Evolutionary conservation across 2,797 vertebrate species (phyloP).

Genomic region (Bradypodion pumilum): DNA sequence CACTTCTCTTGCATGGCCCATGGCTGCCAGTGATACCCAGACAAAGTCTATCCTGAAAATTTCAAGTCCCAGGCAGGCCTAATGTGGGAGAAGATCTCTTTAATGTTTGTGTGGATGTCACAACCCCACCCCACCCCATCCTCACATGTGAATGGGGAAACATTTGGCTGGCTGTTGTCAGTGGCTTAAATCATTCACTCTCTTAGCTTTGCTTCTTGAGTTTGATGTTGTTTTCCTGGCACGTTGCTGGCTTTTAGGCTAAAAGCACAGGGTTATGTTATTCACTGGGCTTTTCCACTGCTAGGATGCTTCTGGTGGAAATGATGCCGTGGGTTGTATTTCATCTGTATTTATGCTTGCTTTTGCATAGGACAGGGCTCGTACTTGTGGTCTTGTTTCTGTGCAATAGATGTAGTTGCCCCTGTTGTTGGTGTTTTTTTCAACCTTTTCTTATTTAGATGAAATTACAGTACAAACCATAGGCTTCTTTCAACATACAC

Average conservation of each 20-base stretch:
- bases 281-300: no score
- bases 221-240: no score
- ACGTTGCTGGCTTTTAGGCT: neutral
- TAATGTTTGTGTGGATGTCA: neutral
- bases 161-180: neutral
- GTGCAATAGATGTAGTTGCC: neutral
- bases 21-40: neutral
- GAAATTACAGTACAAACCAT: neutral
- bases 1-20: no score
- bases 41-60: neutral
- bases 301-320: neutral
- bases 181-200: neutral
- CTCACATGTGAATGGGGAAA: no score
- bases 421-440: no score
- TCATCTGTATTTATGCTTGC: neutral
- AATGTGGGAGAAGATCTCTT: neutral
- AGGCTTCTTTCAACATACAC: neutral
- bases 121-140: neutral
- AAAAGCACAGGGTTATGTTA: neutral
- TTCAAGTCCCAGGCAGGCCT: neutral
- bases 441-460: neutral
- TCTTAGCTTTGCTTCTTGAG: neutral
- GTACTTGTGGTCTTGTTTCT: neutral
- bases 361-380: rapidly evolving
- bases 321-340: neutral